phyloP scores from a whole-genome alignment of 2,888 invertebrate genomes.

The Limulus polyphemus region DNA sequence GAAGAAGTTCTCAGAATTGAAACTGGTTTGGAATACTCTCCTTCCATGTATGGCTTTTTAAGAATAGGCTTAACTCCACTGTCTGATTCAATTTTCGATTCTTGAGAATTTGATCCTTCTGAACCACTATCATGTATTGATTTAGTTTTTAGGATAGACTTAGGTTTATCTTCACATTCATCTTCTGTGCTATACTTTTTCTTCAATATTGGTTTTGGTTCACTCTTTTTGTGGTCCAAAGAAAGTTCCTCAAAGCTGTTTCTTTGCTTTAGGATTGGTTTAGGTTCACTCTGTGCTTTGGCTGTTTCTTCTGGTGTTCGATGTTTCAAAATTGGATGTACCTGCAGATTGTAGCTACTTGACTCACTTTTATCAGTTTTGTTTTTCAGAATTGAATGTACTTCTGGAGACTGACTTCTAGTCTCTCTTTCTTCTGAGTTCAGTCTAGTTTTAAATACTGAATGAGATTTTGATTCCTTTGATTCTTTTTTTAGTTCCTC shows the following conservation, averaged over 20 bases:
- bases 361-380: conserved; percentile 44
- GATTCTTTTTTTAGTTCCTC: too few species aligned
- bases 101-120: too few species aligned
- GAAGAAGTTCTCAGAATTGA: too few species aligned
- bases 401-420: conserved; percentile 53
- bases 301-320: conserved; percentile 15
- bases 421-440: conserved; percentile 68
- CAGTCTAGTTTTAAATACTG: conserved; percentile 54
- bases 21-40: too few species aligned
- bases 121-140: too few species aligned
- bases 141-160: conserved; percentile 32
- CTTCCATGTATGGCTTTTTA: too few species aligned
- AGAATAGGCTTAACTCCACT: too few species aligned
- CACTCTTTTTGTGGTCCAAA: conserved; percentile 8
- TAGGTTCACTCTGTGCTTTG: conserved; percentile 12
- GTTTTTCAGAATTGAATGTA: conserved; percentile 56
- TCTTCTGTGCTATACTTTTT: conserved; percentile 68
- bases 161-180: conserved; percentile 44
- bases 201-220: conserved; percentile 58
- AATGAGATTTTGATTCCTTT: neutral
- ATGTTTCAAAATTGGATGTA: conserved; percentile 34
- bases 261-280: conserved; percentile 72
- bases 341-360: conserved; percentile 40
- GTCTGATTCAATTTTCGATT: too few species aligned
- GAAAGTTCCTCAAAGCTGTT: conserved; percentile 54